Conservation (phyloP, 2,113 vertebrate species). For the Myotis yumanensis region DNA sequence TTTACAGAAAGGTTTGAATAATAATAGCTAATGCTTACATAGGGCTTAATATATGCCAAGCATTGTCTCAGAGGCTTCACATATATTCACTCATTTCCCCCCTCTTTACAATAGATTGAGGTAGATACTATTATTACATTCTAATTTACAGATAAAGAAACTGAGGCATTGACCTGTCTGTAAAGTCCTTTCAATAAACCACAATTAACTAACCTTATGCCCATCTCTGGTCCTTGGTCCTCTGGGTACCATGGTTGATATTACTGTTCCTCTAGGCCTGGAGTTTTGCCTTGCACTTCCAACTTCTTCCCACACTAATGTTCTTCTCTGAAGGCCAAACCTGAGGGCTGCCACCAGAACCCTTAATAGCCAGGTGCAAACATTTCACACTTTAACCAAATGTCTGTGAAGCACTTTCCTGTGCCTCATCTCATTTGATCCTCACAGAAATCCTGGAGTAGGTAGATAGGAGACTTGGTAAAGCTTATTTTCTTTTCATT, state of each 20-base stretch:
- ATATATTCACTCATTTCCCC: not conserved
- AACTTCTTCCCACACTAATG: not conserved
- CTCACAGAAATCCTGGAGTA: too few relatives aligned
- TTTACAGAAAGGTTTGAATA: constrained; percentile 1
- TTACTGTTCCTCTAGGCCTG: not conserved
- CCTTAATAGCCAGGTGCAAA: not conserved
- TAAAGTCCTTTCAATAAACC: not conserved
- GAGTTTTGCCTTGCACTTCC: not conserved
- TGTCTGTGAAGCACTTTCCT: too few relatives aligned
- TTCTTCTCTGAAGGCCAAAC: not conserved
- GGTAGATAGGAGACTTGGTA: too few relatives aligned
- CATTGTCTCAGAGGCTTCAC: not conserved
- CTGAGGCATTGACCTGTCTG: not conserved
- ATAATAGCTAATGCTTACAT: constrained; percentile 1
- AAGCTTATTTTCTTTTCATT: too few relatives aligned
- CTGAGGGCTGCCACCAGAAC: not conserved
- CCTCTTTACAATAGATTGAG: not conserved
- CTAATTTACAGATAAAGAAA: constrained; percentile 21
- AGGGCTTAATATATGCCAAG: not conserved
- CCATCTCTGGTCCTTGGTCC: not conserved
- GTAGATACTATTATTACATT: not conserved
- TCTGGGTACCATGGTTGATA: not conserved
- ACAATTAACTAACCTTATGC: not conserved
- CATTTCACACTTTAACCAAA: too few relatives aligned
- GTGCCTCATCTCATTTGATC: too few relatives aligned